These are phyloP conservation scores for Trilocha varians DNA, from an alignment of 2,888 invertebrate genomes.

Conservation along the genomic window DNA sequence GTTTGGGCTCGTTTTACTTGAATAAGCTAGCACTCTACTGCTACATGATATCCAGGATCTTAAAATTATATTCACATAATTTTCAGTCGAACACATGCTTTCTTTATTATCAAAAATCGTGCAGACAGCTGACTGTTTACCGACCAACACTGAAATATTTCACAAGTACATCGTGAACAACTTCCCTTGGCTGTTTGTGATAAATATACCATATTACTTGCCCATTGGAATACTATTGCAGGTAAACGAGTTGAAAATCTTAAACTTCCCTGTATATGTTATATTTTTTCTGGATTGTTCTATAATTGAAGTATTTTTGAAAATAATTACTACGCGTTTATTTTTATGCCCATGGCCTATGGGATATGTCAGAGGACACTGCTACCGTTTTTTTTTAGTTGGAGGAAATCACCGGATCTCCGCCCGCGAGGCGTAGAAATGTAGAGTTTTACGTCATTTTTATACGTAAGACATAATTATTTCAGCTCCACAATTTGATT, in stretches of 20 bases:
- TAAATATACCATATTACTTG: conserved; percentile 17
- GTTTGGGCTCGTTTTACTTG: no score
- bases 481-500: conserved; percentile 59
- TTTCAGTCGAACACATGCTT: conserved; percentile 38
- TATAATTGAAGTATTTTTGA: no score
- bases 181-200: conserved; percentile 26
- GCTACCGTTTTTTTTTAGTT: no score
- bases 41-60: neutral
- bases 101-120: conserved; percentile 14
- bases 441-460: neutral
- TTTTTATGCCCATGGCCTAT: no score
- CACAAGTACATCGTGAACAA: conserved; percentile 12
- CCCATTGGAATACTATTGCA: conserved; percentile 22
- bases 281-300: no score
- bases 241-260: no score
- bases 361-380: no score
- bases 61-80: neutral
- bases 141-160: conserved; percentile 11
- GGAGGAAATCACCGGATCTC: no score
- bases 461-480: conserved; percentile 9
- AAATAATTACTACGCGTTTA: no score
- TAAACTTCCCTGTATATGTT: no score
- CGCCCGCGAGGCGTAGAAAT: no score
- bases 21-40: no score
- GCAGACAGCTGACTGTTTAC: conserved; percentile 14